Base-by-base conservation (phyloP, 2,797 vertebrate species). In the Urophycis tenuis region DNA sequence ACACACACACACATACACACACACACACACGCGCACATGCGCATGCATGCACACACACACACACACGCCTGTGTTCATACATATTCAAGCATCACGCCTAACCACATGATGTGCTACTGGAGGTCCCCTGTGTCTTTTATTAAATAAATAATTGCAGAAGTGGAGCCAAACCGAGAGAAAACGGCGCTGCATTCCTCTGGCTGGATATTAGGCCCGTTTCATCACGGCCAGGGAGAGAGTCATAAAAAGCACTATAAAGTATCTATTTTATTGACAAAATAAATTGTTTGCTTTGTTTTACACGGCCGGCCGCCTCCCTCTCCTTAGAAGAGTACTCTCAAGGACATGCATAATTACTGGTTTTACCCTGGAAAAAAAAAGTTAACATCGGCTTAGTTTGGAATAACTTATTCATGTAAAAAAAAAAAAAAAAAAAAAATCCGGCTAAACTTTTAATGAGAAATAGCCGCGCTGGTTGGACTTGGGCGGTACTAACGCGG, bases 211-310 rank as follows among this genome's bases (percentile, higher is more conserved):
- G 33, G 73, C 75, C 74, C 64, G 83, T 83, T 75, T 78, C 74
- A 70, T 83, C 73, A 70, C 70, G 97, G 98, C 39, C 97, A 95
- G 85, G 98, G 94, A 95, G 85, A 98, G 94, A 89, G 98, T 98
- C 84, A 98, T 96, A 0, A 97, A 99, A 85, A 98, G 90, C 0
- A 97, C 97, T n/a, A n/a, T n/a, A n/a, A n/a, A n/a, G n/a, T n/a
- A 4, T 41, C 39, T 2, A 41, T 41, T 41, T 3, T 15, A 41
- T 15, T 19, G 19, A 49, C 45, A 15, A 22, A 49, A 29, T 29
- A 67, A 67, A 29, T 29, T 12, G 60, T 67, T 67, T 2, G 9
- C 60, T 67, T 67, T 67, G n/a, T 67, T 67, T 29, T 25, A 64
- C 53, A 67, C 29, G 60, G 60, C 60, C n/a, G n/a, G n/a, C n/a